These are phyloP conservation scores for Heterodera carotae DNA, from an alignment of 1,140 invertebrate genomes.

Conservation along the genomic window DNA sequence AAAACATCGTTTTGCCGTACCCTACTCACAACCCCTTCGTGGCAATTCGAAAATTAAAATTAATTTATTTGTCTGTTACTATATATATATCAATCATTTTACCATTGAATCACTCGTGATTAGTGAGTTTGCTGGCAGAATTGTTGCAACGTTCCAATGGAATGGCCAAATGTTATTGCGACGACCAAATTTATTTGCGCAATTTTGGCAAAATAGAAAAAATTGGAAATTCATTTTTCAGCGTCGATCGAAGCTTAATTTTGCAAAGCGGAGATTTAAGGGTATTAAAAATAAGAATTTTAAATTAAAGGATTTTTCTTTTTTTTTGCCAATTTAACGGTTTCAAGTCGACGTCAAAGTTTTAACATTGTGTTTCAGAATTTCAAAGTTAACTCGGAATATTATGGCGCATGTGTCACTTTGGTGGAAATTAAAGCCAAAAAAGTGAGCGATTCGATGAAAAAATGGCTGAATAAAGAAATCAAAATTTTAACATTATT, in stretches of 20 bases:
- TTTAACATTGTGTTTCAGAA: too few relatives aligned
- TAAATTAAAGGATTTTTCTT: too few relatives aligned
- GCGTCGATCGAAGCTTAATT: background rate
- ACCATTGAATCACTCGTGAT: too few relatives aligned
- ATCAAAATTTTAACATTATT: background rate
- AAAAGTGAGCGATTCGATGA: background rate
- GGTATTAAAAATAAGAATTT: background rate
- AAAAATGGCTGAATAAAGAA: background rate
- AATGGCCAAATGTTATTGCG: background rate
- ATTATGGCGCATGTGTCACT: background rate
- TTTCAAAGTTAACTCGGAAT: background rate
- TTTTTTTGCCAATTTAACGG: too few relatives aligned
- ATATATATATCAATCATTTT: too few relatives aligned
- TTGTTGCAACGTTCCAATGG: background rate
- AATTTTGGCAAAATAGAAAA: background rate
- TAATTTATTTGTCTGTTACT: too few relatives aligned
- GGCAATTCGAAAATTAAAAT: background rate
- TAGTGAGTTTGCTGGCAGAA: background rate
- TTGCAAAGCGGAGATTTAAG: background rate
- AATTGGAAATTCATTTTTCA: background rate
- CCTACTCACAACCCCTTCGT: too few relatives aligned
- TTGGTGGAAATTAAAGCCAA: background rate
- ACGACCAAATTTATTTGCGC: background rate
- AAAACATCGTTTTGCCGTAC: too few relatives aligned
- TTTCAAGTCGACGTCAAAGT: too few relatives aligned